These are phyloP conservation scores for Alectura lathami DNA, from an alignment of 2,113 vertebrate species.

Conservation along the genomic window DNA sequence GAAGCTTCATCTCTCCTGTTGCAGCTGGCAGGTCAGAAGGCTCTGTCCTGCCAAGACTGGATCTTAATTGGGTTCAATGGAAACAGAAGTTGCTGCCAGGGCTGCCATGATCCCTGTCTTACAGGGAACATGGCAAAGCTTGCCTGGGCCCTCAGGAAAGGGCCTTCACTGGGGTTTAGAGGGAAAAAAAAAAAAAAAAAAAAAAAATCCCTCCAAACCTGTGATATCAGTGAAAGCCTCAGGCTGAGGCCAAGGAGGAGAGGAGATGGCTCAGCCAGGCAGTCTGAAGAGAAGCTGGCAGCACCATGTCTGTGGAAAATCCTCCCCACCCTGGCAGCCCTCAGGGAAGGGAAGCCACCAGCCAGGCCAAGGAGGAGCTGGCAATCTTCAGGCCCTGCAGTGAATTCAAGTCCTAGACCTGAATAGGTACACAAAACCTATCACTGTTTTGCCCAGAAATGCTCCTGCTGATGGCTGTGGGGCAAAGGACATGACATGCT, in stretches of 20 bases:
- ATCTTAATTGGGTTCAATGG: slow-evolving; percentile 57
- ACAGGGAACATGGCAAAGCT: neutral
- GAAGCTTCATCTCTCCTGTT: slow-evolving; percentile 55
- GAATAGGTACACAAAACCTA: neutral
- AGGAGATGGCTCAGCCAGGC: neutral
- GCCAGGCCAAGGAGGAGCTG: neutral
- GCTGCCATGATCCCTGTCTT: neutral
- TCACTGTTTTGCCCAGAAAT: neutral
- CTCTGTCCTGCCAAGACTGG: slow-evolving; percentile 48
- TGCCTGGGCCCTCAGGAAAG: neutral
- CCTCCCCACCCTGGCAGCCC: neutral
- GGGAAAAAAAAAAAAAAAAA: neutral
- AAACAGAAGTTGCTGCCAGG: slow-evolving; percentile 63
- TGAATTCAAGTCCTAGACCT: neutral
- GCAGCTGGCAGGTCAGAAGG: slow-evolving; percentile 44
- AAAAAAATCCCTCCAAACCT: neutral
- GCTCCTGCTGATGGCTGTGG: neutral
- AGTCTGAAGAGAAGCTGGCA: neutral
- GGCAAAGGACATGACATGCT: neutral
- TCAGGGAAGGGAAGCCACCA: neutral
- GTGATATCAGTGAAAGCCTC: neutral
- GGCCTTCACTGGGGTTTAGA: neutral
- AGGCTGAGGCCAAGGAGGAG: neutral
- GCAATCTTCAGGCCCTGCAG: neutral
- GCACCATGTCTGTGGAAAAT: neutral